These are phyloP conservation scores for Helicoverpa assulta DNA, from an alignment of 2,888 invertebrate species.

Conservation along the genomic window DNA sequence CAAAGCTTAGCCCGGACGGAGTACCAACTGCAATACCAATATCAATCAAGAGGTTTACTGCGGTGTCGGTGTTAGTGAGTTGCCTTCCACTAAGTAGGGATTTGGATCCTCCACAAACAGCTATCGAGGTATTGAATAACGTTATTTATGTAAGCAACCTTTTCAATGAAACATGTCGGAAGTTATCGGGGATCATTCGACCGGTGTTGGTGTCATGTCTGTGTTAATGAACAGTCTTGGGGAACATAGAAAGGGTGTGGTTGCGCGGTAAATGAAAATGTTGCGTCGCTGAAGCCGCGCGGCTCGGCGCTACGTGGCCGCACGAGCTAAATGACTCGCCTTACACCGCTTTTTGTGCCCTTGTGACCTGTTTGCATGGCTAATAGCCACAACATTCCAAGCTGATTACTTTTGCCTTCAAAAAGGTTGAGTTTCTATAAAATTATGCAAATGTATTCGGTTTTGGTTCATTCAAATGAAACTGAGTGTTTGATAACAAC, in stretches of 20 bases:
- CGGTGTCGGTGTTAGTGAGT: slow-evolving; percentile 1
- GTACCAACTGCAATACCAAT: slow-evolving; percentile 13
- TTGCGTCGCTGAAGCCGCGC: slow-evolving; percentile 32
- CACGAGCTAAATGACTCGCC: slow-evolving; percentile 35
- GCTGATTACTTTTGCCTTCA: slow-evolving; percentile 29
- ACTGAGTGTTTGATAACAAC: slow-evolving; percentile 4
- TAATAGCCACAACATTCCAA: slow-evolving; percentile 34
- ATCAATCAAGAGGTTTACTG: slow-evolving; percentile 2
- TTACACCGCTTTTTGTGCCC: slow-evolving; percentile 26
- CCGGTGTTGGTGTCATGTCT: neutral
- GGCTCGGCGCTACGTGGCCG: slow-evolving; percentile 17
- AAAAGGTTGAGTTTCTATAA: slow-evolving; percentile 22
- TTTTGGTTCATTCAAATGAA: slow-evolving; percentile 11
- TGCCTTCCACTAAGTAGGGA: neutral
- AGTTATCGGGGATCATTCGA: slow-evolving; percentile 1
- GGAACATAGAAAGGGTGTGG: slow-evolving; percentile 52
- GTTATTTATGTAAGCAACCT: neutral
- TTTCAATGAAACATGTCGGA: neutral
- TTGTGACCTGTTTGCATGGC: slow-evolving; percentile 28
- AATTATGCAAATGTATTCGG: slow-evolving; percentile 32
- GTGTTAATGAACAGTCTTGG: slow-evolving; percentile 35
- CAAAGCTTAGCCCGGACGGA: slow-evolving; percentile 3
- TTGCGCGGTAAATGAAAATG: slow-evolving; percentile 32
- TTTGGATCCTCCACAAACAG: neutral
- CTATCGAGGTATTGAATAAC: neutral